Percentiles rank a stretch among this genome's conserved stretches.
These are phyloP conservation scores for Gopherus evgoodei DNA, from an alignment of 2,113 vertebrate species.

Conservation along the genomic window DNA sequence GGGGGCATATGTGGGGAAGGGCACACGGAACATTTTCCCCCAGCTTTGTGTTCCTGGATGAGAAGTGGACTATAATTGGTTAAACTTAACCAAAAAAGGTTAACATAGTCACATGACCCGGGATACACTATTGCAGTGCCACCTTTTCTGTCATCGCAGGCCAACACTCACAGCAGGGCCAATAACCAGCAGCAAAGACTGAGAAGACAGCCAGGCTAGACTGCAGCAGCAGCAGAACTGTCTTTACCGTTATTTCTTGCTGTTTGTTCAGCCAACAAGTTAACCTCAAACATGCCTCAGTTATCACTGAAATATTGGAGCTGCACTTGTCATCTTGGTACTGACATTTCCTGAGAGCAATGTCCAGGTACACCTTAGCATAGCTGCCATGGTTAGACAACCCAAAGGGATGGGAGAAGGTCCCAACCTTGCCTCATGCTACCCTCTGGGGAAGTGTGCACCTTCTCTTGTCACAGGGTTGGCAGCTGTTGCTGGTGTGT, in stretches of 20 bases:
- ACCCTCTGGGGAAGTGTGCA: background rate
- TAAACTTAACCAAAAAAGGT: background rate
- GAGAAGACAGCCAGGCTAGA: background rate
- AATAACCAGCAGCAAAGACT: background rate
- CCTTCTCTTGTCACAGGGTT: background rate
- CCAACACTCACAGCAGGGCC: background rate
- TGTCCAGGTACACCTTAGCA: background rate
- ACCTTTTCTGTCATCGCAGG: background rate
- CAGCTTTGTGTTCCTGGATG: background rate
- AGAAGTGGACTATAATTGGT: background rate
- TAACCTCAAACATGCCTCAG: background rate
- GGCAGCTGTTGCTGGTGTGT: background rate
- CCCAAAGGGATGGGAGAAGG: background rate
- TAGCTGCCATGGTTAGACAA: background rate
- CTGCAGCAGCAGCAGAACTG: background rate
- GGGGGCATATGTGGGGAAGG: background rate
- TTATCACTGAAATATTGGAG: background rate
- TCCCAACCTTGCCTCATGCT: background rate
- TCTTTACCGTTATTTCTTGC: background rate
- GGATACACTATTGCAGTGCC: background rate
- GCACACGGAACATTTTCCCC: background rate
- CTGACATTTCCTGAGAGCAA: background rate
- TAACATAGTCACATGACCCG: background rate
- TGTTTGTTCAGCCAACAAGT: background rate
- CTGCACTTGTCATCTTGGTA: background rate